Evolutionary conservation across 2,888 invertebrate species (phyloP).

Genomic region (Microdon myrmicae): DNA sequence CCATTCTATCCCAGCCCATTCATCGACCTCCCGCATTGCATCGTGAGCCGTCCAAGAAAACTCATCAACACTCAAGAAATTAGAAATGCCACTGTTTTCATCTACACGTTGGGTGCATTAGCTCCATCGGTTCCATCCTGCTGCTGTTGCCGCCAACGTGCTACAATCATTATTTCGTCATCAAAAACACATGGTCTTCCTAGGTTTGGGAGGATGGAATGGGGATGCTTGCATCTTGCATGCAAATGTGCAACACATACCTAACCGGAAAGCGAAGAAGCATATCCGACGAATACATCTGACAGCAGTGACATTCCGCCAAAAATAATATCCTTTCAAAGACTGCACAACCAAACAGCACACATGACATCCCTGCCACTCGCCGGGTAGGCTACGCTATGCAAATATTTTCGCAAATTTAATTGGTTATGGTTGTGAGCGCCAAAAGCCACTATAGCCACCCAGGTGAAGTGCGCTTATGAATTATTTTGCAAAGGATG

Average conservation of each 20-base stretch:
- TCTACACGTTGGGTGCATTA: not conserved
- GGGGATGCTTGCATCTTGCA: constrained; percentile 33
- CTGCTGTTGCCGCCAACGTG: not conserved
- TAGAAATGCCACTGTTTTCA: constrained; percentile 24
- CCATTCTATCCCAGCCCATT: too few species aligned
- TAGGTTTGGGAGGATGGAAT: too few species aligned
- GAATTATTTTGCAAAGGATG: constrained; percentile 26
- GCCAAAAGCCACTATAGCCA: constrained; percentile 1
- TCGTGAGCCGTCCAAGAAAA: constrained; percentile 31
- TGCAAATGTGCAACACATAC: constrained; percentile 34
- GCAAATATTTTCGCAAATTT: constrained; percentile 30
- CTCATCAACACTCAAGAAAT: constrained; percentile 42
- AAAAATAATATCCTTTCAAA: constrained; percentile 32
- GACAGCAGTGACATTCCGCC: constrained; percentile 26
- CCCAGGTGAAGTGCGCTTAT: not conserved
- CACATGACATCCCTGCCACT: constrained; percentile 1
- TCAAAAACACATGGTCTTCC: constrained; percentile 41
- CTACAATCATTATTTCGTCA: constrained; percentile 44
- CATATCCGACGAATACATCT: constrained; percentile 8
- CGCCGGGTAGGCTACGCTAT: constrained; percentile 2
- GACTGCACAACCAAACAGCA: not conserved
- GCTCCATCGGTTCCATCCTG: not conserved
- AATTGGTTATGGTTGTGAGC: constrained; percentile 31
- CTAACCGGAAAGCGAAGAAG: constrained; percentile 17
- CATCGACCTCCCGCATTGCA: not conserved